These are phyloP conservation scores for Panorpa germanica DNA, from an alignment of 2,888 invertebrate species.

Conservation along the genomic window DNA sequence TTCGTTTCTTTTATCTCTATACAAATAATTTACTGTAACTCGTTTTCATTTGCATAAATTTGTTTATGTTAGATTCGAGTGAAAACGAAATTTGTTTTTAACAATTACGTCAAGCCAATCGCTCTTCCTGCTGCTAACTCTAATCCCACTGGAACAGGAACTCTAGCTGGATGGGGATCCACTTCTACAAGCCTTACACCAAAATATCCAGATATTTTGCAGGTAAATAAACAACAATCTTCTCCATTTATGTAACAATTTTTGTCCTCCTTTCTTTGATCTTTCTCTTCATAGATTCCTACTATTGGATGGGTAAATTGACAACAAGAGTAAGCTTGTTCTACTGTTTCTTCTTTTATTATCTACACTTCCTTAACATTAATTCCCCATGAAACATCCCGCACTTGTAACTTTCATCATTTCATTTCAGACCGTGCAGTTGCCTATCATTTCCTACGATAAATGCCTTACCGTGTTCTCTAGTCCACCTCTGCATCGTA, in stretches of 20 bases:
- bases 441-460: slow-evolving; percentile 16
- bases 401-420: no score
- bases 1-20: slow-evolving; percentile 22
- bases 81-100: no score
- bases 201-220: slow-evolving; percentile 19
- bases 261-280: no score
- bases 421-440: slow-evolving; percentile 18
- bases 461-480: slow-evolving; percentile 16
- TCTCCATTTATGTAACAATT: no score
- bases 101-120: slow-evolving; percentile 13
- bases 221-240: slow-evolving; percentile 20
- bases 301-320: no score
- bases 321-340: no score
- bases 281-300: no score
- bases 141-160: slow-evolving; percentile 10
- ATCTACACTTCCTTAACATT: no score
- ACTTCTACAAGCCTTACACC: slow-evolving; percentile 21
- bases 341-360: no score
- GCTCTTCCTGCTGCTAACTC: slow-evolving; percentile 4
- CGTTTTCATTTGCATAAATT: no score
- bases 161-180: slow-evolving; percentile 14
- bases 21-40: no score
- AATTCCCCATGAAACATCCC: no score
- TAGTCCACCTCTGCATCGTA: slow-evolving; percentile 15
- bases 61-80: slow-evolving; percentile 33